These are phyloP conservation scores for Myocastor coypus DNA, from an alignment of 2,113 vertebrate species.

Conservation along the genomic window DNA sequence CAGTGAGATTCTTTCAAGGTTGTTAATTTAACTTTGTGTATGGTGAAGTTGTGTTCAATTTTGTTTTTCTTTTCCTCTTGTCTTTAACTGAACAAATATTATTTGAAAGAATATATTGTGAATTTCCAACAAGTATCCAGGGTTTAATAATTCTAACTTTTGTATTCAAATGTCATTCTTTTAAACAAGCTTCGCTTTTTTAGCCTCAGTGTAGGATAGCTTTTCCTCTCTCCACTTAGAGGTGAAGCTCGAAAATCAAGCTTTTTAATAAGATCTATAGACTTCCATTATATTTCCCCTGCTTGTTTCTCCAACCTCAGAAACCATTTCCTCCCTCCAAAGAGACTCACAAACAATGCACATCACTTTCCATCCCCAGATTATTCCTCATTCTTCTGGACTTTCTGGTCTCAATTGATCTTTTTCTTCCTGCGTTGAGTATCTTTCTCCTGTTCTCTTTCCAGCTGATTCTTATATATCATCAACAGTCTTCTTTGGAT, in stretches of 20 bases:
- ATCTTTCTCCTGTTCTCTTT: conserved; percentile 35
- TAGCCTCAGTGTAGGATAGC: background rate
- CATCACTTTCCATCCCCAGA: background rate
- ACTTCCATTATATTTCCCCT: background rate
- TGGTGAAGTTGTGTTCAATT: background rate
- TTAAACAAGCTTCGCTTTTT: background rate
- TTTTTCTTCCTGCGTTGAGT: conserved; percentile 35
- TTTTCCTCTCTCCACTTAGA: background rate
- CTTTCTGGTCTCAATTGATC: conserved; percentile 50
- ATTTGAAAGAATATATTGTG: background rate
- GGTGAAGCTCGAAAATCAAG: conserved; percentile 32
- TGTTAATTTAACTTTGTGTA: conserved; percentile 31
- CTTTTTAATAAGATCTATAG: background rate
- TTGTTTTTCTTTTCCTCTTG: background rate
- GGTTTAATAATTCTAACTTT: conserved; percentile 32
- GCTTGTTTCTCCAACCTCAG: background rate
- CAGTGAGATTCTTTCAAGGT: background rate
- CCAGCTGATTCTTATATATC: conserved; percentile 35
- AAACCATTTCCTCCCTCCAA: background rate
- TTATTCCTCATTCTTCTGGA: background rate
- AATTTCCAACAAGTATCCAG: background rate
- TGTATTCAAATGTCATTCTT: conserved; percentile 6
- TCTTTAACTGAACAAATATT: background rate
- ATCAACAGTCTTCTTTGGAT: conserved; percentile 17
- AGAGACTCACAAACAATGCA: background rate